These are phyloP conservation scores for Lithobates pipiens DNA, from an alignment of 2,797 vertebrate genomes.

Conservation along the genomic window DNA sequence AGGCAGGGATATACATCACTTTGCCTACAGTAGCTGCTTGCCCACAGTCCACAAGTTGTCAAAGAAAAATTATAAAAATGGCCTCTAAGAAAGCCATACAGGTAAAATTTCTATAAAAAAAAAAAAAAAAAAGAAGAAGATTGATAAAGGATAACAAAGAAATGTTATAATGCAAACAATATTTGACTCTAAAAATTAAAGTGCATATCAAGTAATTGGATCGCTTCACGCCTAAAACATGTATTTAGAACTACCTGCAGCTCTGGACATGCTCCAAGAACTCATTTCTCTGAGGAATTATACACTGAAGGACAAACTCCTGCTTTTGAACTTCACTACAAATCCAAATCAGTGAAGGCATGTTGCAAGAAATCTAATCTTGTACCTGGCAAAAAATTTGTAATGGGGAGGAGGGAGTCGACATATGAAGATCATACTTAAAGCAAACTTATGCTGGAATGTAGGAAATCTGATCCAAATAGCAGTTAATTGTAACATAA, in stretches of 20 bases:
- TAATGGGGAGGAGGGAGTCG: background rate
- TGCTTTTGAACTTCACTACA: conserved; percentile 24
- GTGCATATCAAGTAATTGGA: background rate
- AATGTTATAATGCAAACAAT: too few relatives aligned
- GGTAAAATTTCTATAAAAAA: too few relatives aligned
- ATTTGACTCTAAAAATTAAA: background rate
- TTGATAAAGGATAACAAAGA: too few relatives aligned
- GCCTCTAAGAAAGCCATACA: too few relatives aligned
- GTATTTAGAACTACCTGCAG: conserved; percentile 13
- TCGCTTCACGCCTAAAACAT: background rate
- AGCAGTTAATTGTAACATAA: background rate
- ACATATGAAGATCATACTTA: background rate
- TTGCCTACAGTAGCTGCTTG: too few relatives aligned
- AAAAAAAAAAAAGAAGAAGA: too few relatives aligned
- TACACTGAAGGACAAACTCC: background rate
- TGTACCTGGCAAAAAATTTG: background rate
- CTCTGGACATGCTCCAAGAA: conserved; percentile 26
- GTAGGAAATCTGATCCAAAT: conserved; percentile 1
- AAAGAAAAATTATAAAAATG: too few relatives aligned
- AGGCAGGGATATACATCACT: too few relatives aligned
- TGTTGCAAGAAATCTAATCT: background rate
- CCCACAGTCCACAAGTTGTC: too few relatives aligned
- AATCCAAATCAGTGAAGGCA: conserved; percentile 17
- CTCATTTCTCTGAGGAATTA: background rate
- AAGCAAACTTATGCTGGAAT: background rate